These are phyloP conservation scores for Chalcis sispes DNA, from an alignment of 2,888 invertebrate species.

Conservation along the genomic window DNA sequence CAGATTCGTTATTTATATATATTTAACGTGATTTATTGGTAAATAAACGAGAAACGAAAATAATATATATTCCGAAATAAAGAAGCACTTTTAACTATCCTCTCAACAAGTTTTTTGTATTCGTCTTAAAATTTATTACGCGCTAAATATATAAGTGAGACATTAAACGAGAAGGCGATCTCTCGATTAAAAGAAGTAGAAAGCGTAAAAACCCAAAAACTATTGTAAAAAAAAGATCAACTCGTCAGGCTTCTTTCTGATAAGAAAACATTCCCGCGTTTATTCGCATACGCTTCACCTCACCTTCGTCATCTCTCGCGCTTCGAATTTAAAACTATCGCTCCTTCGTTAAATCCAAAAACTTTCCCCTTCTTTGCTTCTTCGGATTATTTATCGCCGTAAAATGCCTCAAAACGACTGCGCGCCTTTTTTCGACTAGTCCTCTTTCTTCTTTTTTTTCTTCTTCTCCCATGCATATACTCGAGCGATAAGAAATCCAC, in stretches of 20 bases:
- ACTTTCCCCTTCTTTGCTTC: background rate
- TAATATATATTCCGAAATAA: no score
- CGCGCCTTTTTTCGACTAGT: conserved; percentile 1
- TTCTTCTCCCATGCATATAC: conserved; percentile 39
- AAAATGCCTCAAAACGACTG: conserved; percentile 37
- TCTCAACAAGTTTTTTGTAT: no score
- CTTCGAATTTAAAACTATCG: conserved; percentile 14
- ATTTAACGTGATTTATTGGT: no score
- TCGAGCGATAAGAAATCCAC: conserved; percentile 12
- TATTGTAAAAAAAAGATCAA: conserved; percentile 31
- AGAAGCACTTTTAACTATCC: no score
- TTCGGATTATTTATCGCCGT: conserved; percentile 46
- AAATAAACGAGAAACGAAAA: no score
- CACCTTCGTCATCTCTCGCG: conserved; percentile 16
- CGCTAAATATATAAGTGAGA: conserved; percentile 9
- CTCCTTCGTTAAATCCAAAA: conserved; percentile 20
- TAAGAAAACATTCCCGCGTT: conserved; percentile 33
- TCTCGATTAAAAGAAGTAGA: conserved; percentile 21
- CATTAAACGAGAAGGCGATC: conserved; percentile 17
- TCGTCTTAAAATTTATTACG: no score
- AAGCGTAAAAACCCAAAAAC: conserved; percentile 21
- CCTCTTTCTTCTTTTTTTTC: conserved; percentile 1
- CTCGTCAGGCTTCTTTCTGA: conserved; percentile 10
- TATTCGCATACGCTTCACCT: background rate
- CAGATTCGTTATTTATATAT: no score